A percentile compares a stretch with the other conserved stretches of the same genome.
These are phyloP conservation scores for Cephus runcator DNA, from an alignment of 2,888 invertebrate genomes.

Conservation along the genomic window DNA sequence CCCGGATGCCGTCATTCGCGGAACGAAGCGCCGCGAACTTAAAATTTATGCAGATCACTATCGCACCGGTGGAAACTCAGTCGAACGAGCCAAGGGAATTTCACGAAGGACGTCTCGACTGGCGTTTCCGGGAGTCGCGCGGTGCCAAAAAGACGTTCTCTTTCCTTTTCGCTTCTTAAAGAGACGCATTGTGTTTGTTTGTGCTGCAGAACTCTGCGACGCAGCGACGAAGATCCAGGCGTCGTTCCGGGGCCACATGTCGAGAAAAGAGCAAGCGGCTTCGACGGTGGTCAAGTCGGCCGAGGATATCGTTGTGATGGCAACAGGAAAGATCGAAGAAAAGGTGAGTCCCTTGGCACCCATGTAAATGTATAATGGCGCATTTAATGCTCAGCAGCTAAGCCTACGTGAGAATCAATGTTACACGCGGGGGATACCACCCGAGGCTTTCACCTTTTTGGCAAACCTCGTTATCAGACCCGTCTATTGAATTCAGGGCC, in stretches of 20 bases:
- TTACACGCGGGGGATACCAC: not conserved
- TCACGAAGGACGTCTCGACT: not conserved
- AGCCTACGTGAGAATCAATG: not conserved
- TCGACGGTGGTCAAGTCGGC: slow-evolving; percentile 49
- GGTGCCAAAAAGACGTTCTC: not conserved
- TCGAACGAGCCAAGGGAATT: not conserved
- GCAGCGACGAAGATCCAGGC: slow-evolving; percentile 93
- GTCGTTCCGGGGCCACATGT: slow-evolving; percentile 90
- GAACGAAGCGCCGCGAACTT: not conserved
- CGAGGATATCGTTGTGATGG: slow-evolving; percentile 53
- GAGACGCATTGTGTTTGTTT: not conserved
- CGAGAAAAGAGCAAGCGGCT: slow-evolving; percentile 74
- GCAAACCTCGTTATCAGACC: not conserved
- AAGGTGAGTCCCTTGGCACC: slow-evolving; percentile 50
- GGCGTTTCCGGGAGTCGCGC: not conserved
- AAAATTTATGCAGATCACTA: not conserved
- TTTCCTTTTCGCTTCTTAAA: not conserved
- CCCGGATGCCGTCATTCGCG: not conserved
- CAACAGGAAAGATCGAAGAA: slow-evolving; percentile 55
- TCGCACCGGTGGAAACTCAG: not conserved
- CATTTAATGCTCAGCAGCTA: not conserved
- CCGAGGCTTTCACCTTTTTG: not conserved
- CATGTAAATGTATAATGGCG: not conserved
- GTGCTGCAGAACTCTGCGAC: slow-evolving; percentile 76
- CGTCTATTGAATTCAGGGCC: not conserved